phyloP scores from a whole-genome alignment of 2,797 vertebrate genomes.

The Sebastes iracundus region DNA sequence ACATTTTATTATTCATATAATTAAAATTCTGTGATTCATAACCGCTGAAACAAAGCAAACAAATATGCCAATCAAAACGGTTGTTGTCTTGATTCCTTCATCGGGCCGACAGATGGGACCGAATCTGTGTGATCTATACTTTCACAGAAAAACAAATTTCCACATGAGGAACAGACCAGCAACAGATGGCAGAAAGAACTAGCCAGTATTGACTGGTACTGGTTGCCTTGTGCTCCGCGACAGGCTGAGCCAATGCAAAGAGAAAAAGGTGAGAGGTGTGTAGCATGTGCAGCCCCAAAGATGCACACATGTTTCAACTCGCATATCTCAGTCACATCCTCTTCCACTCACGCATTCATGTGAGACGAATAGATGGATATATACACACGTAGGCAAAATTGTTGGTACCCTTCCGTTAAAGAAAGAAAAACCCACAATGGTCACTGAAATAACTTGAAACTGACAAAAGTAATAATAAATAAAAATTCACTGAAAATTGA shows the following conservation, averaged over 20 bases:
- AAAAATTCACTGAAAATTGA: too few relatives aligned
- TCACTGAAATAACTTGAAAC: too few relatives aligned
- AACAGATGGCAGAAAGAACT: conserved; percentile 49
- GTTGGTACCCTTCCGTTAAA: too few relatives aligned
- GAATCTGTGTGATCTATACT: conserved; percentile 19
- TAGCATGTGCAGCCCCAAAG: conserved; percentile 16
- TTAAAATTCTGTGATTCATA: neutral
- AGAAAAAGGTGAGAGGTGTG: conserved; percentile 33
- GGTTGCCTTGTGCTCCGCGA: neutral
- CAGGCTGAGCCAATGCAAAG: neutral
- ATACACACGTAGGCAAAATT: too few relatives aligned
- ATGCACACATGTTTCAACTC: neutral
- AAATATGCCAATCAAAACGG: neutral
- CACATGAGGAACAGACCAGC: conserved; percentile 5
- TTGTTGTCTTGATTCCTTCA: neutral
- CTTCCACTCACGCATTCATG: neutral
- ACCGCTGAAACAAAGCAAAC: neutral
- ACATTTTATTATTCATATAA: neutral
- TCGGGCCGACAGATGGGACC: conserved; percentile 31
- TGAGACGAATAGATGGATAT: neutral
- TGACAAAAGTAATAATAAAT: too few relatives aligned
- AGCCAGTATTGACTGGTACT: conserved; percentile 10
- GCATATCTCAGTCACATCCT: neutral
- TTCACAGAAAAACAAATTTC: conserved; percentile 29
- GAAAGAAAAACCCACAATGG: too few relatives aligned